These are phyloP conservation scores for Acanthis flammea DNA, from an alignment of 2,797 vertebrate genomes.

Conservation along the genomic window DNA sequence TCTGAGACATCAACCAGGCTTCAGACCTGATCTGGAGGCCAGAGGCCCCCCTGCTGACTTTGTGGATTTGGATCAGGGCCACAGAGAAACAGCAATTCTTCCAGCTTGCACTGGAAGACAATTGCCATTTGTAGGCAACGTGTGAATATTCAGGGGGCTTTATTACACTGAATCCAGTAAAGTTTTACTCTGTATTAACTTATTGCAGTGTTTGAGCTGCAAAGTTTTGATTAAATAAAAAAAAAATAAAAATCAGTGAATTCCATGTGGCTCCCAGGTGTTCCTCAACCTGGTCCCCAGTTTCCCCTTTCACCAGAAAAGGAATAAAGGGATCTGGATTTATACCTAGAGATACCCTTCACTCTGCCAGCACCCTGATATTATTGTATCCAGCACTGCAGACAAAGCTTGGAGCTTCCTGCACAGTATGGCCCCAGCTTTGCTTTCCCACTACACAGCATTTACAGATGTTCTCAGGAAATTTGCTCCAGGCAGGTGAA, in stretches of 20 bases:
- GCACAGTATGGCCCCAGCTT: slow-evolving; percentile 35
- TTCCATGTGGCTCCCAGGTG: slow-evolving; percentile 70
- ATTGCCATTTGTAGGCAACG: slow-evolving; percentile 25
- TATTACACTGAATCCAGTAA: slow-evolving; percentile 39
- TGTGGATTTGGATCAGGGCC: slow-evolving; percentile 32
- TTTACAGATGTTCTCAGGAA: slow-evolving; percentile 64
- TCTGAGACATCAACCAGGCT: background rate
- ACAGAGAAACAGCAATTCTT: background rate
- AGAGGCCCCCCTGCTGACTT: background rate
- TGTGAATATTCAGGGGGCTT: slow-evolving; percentile 24
- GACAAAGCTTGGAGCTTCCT: slow-evolving; percentile 40
- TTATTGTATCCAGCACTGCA: slow-evolving; percentile 19
- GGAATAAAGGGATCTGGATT: slow-evolving; percentile 32
- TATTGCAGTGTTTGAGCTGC: slow-evolving; percentile 56
- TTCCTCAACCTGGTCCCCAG: background rate
- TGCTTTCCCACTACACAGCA: slow-evolving; percentile 5
- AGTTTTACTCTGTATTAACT: slow-evolving; percentile 57
- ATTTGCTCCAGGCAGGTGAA: slow-evolving; percentile 46
- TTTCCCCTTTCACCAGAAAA: background rate
- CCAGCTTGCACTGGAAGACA: background rate
- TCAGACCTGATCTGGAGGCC: slow-evolving; percentile 20
- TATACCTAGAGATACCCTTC: slow-evolving; percentile 26
- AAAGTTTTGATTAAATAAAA: slow-evolving; percentile 52
- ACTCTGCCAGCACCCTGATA: background rate
- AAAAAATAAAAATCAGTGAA: background rate